phyloP scores from a whole-genome alignment of 2,888 invertebrate genomes.

The Leucophenga maculata region DNA sequence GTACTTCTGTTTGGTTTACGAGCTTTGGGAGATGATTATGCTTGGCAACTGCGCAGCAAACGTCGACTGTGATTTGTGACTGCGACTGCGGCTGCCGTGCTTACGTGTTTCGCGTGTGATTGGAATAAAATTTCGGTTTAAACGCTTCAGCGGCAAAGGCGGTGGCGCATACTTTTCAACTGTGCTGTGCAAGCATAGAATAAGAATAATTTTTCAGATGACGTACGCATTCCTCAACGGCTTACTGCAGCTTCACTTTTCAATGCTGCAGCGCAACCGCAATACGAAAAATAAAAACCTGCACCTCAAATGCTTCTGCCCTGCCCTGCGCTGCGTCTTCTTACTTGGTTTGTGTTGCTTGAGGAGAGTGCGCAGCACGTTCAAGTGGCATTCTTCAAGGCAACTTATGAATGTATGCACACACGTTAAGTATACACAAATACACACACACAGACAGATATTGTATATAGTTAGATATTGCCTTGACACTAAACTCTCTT shows the following conservation, averaged over 20 bases:
- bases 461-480: constrained; percentile 35
- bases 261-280: not conserved
- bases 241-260: constrained; percentile 2
- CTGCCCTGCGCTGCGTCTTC: constrained; percentile 11
- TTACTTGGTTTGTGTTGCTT: not conserved
- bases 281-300: not conserved
- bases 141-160: no score
- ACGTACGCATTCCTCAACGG: not conserved
- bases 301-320: not conserved
- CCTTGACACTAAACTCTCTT: constrained; percentile 63
- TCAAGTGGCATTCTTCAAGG: constrained; percentile 52
- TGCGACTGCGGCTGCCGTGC: not conserved
- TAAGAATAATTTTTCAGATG: not conserved
- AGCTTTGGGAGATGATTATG: constrained; percentile 50
- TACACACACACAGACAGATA: not conserved
- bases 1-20: not conserved
- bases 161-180: no score
- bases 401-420: constrained; percentile 37
- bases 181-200: no score
- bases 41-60: constrained; percentile 33
- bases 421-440: not conserved
- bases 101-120: constrained; percentile 5
- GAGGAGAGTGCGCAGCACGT: constrained; percentile 23
- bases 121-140: constrained; percentile 6
- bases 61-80: not conserved